A percentile compares a stretch with the other conserved stretches of the same genome.
phyloP scores from a whole-genome alignment of 2,888 invertebrate species.

The Acanthosepion pharaonis region DNA sequence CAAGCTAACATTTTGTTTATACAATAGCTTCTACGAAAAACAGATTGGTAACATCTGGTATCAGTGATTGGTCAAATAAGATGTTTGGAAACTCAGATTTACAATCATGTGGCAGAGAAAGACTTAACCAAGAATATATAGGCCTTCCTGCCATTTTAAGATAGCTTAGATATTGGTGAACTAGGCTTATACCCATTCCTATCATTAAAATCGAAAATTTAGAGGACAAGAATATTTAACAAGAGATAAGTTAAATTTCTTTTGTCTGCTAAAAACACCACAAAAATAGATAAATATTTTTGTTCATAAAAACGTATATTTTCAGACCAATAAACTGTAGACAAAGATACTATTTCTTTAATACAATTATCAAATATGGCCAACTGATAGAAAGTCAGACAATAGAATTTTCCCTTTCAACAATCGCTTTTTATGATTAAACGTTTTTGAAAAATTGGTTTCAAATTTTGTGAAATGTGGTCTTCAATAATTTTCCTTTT shows the following conservation, averaged over 20 bases:
- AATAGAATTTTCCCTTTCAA: background rate
- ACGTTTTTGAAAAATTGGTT: background rate
- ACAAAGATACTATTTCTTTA: too few species aligned
- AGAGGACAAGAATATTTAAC: too few species aligned
- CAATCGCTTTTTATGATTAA: background rate
- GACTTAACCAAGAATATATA: too few species aligned
- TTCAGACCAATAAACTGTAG: too few species aligned
- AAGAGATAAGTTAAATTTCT: too few species aligned
- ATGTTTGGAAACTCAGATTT: background rate
- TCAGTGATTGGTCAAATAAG: background rate
- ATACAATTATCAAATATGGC: background rate
- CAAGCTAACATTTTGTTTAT: background rate
- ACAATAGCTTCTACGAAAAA: background rate
- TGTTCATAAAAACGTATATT: too few species aligned
- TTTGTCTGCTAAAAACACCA: too few species aligned
- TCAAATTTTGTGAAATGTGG: background rate
- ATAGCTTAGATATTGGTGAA: too few species aligned
- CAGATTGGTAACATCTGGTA: background rate
- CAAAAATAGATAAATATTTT: too few species aligned
- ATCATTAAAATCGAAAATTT: too few species aligned
- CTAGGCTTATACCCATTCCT: too few species aligned
- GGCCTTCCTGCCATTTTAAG: too few species aligned
- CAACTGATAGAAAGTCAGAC: background rate
- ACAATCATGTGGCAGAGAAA: background rate
- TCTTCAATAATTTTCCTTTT: background rate